Percentiles rank a stretch among this genome's conserved stretches.
These are phyloP conservation scores for Pyrrhosoma nymphula DNA, from an alignment of 2,888 invertebrate genomes.

Conservation along the genomic window DNA sequence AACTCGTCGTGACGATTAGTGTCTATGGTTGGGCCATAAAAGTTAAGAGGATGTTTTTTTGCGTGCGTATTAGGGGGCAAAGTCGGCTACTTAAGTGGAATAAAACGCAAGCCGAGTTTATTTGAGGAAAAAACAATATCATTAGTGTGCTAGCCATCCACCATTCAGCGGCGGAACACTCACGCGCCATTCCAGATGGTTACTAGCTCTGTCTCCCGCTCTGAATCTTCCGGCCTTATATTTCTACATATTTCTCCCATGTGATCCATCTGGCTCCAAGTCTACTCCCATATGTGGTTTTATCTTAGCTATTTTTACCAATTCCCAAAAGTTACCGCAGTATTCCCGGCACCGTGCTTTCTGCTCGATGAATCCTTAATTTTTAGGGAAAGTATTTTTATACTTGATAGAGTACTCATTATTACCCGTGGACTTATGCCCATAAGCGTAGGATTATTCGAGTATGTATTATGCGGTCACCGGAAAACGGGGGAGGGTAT, in stretches of 20 bases:
- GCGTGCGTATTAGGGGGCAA: not conserved
- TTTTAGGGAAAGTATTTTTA: no score
- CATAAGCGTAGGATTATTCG: no score
- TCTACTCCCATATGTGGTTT: not conserved
- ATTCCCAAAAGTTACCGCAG: not conserved
- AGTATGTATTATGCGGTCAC: no score
- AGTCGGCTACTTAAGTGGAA: not conserved
- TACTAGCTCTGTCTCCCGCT: not conserved
- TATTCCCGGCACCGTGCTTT: no score
- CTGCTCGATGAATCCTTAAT: no score
- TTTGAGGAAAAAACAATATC: not conserved
- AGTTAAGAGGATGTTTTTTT: not conserved
- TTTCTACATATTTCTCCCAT: not conserved
- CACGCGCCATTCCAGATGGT: not conserved
- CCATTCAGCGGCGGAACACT: not conserved
- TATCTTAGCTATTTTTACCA: not conserved
- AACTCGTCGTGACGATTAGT: slow-evolving; percentile 20
- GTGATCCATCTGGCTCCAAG: not conserved
- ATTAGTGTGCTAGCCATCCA: not conserved
- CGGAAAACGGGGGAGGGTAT: no score
- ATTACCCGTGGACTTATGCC: no score
- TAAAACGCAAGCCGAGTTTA: not conserved
- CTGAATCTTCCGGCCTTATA: not conserved
- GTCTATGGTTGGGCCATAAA: not conserved
- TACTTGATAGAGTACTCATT: no score